Evolutionary conservation across 35 echinoderm and acorn worm genomes (phyloP), one percentile per base, ranked within the genome.

Genomic region (Heliocidaris tuberculata): DNA sequence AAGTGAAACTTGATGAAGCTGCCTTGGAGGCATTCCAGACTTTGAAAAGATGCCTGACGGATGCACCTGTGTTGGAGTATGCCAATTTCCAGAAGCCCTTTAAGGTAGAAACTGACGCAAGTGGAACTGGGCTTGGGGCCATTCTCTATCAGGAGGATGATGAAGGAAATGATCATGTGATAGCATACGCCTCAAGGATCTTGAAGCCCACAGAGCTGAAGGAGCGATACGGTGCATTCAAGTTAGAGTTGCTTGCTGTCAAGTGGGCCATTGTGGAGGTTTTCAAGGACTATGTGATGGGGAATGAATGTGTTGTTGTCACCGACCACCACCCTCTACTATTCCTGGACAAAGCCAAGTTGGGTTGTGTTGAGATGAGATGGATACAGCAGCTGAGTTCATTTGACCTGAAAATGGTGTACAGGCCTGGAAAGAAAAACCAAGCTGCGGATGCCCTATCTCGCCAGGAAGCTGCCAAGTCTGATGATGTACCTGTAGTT

Each of bases 181-280:
- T 60, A 11, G 59, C 59, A 2, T 97, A 94, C 32, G 97, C 95
- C 8, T 93, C 93, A 19, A 29, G 97, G 9, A 93, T 54, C 1
- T 50, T 97, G 11, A n/a, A 56, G 30, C 56, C 86, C 0, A 56
- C 97, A 1, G 95, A 97, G 19, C 86, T 49, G 56, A 95, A 96
- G 27, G 94, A 95, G 50, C 30, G 13, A 13, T 97, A 96, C 52
- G 35, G 31, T 30, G 54, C 88, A 2, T 95, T 97, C 32, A 97
- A 97, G 49, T 21, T 97, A 31, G 97, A 97, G 90, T 47, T 97
- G 13, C 50, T 94, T 21, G 97, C 88, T 11, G 56, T 97, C 6
- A 95, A 93, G n/a, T 97, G 96, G 96, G 95, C 96, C 9, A 89
- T 97, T 1, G 86, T 61, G 21, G 93, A 97, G 17, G 94, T 94